Evolutionary conservation across 2,113 vertebrate genomes (phyloP).

Genomic region (Eurypyga helias): DNA sequence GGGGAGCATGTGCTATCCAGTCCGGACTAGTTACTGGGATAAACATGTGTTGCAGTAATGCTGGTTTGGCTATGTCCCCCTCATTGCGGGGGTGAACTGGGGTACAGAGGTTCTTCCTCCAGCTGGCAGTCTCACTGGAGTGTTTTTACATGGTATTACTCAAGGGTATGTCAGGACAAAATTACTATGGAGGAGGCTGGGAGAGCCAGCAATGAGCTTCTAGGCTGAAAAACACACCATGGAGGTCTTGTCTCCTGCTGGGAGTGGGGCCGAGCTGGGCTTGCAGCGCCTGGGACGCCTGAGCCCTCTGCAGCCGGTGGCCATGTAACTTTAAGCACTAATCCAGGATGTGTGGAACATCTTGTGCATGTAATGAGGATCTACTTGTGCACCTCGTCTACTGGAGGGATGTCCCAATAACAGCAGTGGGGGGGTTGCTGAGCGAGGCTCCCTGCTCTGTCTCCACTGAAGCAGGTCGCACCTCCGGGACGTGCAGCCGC

Average conservation of each 20-base stretch:
- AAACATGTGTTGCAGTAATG: neutral
- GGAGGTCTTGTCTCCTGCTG: neutral
- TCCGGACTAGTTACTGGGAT: neutral
- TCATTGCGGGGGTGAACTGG: neutral
- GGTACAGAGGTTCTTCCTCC: neutral
- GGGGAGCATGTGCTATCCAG: neutral
- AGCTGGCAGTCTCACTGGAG: neutral
- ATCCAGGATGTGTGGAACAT: neutral
- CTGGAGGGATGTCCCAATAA: neutral
- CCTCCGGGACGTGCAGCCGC: neutral
- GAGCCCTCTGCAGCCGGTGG: neutral
- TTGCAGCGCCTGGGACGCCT: neutral
- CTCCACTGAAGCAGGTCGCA: neutral
- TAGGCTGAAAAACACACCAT: neutral
- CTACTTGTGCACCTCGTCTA: neutral
- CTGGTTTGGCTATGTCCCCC: neutral
- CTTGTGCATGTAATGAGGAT: neutral
- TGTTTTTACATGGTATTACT: neutral
- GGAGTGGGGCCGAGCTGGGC: neutral
- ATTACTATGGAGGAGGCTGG: neutral
- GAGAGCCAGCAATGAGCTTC: neutral
- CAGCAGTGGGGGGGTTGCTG: neutral
- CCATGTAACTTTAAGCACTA: fast-evolving
- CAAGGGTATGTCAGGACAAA: neutral
- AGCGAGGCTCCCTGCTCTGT: neutral